These are phyloP conservation scores for Thamnaconus septentrionalis DNA, from an alignment of 2,113 vertebrate species.

Conservation along the genomic window DNA sequence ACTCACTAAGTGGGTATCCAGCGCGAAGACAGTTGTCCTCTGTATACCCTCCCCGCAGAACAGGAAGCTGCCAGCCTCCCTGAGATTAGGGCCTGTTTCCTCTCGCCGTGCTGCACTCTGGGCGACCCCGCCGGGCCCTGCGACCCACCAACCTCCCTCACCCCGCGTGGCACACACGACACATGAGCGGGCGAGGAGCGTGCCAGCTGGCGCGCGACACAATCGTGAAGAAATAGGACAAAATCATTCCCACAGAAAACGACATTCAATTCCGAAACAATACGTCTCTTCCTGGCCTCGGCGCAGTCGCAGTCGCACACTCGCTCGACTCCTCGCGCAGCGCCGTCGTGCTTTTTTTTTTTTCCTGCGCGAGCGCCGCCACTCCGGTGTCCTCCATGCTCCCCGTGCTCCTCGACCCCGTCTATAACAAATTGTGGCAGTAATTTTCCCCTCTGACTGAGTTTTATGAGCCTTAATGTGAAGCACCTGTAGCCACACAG, in stretches of 20 bases:
- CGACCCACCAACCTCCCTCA: conserved; percentile 63
- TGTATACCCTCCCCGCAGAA: conserved; percentile 71
- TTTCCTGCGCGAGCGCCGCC: conserved; percentile 3
- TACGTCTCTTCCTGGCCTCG: conserved; percentile 70
- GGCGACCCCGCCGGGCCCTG: conserved; percentile 61
- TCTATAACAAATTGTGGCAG: conserved; percentile 70
- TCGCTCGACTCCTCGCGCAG: conserved; percentile 47
- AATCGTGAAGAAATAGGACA: neutral
- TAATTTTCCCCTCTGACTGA: conserved; percentile 71
- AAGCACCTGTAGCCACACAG: conserved; percentile 76
- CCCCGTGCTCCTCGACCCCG: conserved; percentile 7
- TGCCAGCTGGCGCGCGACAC: conserved; percentile 56
- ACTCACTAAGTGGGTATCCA: conserved; percentile 49
- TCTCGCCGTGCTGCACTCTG: conserved; percentile 69
- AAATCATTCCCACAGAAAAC: neutral
- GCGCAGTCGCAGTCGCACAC: no score
- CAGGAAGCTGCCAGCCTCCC: conserved; percentile 81
- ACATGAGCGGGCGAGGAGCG: conserved; percentile 41
- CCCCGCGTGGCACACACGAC: conserved; percentile 60
- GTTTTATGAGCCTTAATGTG: conserved; percentile 76
- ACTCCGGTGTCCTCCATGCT: conserved; percentile 34
- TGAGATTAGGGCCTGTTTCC: conserved; percentile 79
- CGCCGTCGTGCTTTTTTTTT: conserved; percentile 51
- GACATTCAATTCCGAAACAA: conserved; percentile 69
- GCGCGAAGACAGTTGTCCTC: conserved; percentile 67